Percentiles rank a stretch among this genome's conserved stretches.
Conservation (phyloP, 2,113 vertebrate species). For the Tachuris rubrigastra region DNA sequence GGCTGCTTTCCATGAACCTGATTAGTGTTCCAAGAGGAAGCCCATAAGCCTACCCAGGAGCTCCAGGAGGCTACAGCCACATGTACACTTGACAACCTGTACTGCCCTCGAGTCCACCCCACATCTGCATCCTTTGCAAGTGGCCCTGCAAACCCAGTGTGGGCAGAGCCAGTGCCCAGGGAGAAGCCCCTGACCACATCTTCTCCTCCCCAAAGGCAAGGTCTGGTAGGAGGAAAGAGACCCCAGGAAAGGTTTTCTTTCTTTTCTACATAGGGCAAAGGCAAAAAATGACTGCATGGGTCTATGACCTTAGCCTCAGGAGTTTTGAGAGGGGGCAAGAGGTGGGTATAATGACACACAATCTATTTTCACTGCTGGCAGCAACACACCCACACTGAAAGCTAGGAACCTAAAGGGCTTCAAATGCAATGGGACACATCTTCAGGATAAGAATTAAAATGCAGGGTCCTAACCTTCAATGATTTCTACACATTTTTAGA, state of each 20-base stretch:
- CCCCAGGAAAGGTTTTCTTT: not conserved
- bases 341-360: not conserved
- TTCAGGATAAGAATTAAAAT: not conserved
- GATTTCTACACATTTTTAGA: not conserved
- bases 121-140: not conserved
- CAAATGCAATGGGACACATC: not conserved
- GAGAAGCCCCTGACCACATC: not conserved
- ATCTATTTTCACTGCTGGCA: not conserved
- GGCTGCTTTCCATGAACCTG: not conserved
- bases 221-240: not conserved
- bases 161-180: not conserved
- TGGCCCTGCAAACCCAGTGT: not conserved
- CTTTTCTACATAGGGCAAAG: not conserved
- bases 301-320: not conserved
- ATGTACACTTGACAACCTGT: not conserved
- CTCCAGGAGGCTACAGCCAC: not conserved
- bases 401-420: not conserved
- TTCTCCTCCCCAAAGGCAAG: not conserved
- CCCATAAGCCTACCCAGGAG: not conserved
- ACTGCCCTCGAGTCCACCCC: not conserved
- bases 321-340: not conserved
- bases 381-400: not conserved
- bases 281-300: not conserved
- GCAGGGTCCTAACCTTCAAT: not conserved
- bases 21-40: not conserved